Conservation (phyloP, 2,113 vertebrate species). For the Henicopernis longicauda region DNA sequence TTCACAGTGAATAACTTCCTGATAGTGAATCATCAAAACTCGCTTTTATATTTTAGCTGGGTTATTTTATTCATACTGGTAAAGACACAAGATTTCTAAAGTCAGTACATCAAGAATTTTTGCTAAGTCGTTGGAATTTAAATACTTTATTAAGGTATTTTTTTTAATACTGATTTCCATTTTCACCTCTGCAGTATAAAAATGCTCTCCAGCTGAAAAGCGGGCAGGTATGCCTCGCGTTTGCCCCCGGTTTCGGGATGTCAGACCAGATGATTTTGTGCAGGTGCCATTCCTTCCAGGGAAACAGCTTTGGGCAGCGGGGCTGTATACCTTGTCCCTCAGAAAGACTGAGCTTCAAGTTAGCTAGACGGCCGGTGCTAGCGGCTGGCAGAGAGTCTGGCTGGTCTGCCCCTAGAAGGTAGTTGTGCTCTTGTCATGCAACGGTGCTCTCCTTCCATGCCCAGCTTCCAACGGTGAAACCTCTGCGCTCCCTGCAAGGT, state of each 20-base stretch:
- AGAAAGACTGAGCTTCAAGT: not conserved
- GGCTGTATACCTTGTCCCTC: not conserved
- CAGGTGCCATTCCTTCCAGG: not conserved
- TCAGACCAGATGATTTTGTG: fast-evolving
- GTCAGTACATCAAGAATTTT: not conserved
- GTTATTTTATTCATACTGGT: not conserved
- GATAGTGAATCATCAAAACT: not conserved
- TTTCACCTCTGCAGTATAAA: not conserved
- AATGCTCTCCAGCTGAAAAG: not conserved
- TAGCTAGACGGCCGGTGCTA: not conserved
- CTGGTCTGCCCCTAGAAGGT: not conserved
- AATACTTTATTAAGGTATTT: not conserved
- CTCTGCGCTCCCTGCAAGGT: not conserved
- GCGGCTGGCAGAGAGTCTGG: not conserved
- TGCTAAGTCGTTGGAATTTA: not conserved
- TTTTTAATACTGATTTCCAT: not conserved
- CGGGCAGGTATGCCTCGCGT: not conserved
- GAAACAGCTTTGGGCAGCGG: not conserved
- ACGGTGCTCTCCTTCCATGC: not conserved
- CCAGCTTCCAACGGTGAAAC: not conserved
- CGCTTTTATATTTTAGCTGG: not conserved
- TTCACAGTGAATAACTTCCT: not conserved
- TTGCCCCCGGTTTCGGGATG: not conserved
- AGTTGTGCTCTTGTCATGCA: not conserved
- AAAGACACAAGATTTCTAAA: not conserved